A percentile compares a stretch with the other conserved stretches of the same genome.
These are phyloP conservation scores for Gyrodactylus bullatarudis DNA, from an alignment of 1,140 invertebrate species.

Conservation along the genomic window DNA sequence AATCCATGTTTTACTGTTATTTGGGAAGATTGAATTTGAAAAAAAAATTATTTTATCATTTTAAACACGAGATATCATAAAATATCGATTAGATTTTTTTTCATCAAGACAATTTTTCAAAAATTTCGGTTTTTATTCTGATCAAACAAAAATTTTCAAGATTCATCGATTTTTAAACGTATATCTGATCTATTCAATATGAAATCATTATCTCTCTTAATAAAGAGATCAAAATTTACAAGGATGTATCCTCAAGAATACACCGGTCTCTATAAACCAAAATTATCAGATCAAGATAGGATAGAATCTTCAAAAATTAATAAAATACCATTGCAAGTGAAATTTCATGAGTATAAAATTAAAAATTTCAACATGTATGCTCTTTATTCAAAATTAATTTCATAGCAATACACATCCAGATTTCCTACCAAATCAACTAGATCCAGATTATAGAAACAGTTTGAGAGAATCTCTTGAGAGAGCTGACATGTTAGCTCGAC, in stretches of 20 bases:
- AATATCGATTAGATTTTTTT: too few species aligned
- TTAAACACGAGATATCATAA: too few species aligned
- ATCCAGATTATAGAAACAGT: background rate
- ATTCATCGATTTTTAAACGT: too few species aligned
- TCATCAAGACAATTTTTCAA: too few species aligned
- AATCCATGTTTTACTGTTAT: too few species aligned
- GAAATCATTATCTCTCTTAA: too few species aligned
- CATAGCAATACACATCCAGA: background rate
- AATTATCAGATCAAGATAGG: background rate
- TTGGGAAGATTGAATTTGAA: too few species aligned
- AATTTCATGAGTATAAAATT: background rate
- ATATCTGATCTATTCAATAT: too few species aligned
- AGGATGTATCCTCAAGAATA: background rate
- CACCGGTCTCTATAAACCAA: background rate
- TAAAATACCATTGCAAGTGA: conserved; percentile 13
- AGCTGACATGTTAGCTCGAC: conserved; percentile 54
- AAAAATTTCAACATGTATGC: background rate
- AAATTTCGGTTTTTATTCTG: too few species aligned
- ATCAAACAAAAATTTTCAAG: too few species aligned
- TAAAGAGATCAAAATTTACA: too few species aligned
- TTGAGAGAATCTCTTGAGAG: conserved; percentile 47
- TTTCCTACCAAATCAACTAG: background rate
- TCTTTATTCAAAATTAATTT: background rate
- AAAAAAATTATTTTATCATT: too few species aligned
- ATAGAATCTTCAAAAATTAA: background rate